Percentiles rank a stretch among this genome's conserved stretches.
phyloP scores from a whole-genome alignment of 2,113 vertebrate species.

The Cyprinodon tularosa region DNA sequence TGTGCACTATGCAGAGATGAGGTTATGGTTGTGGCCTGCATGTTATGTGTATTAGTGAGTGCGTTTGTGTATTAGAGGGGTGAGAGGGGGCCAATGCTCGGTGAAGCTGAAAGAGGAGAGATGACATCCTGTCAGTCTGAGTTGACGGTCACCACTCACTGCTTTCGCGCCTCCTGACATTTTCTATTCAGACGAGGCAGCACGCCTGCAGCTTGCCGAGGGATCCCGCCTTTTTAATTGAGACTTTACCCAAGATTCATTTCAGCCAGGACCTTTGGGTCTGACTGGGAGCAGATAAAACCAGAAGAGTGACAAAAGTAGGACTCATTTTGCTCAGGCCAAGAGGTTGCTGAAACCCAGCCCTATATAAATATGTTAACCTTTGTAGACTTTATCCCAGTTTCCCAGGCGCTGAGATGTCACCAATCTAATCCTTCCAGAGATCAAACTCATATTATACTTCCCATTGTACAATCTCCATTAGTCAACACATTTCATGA shows the following conservation, averaged over 20 bases:
- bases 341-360: conserved; percentile 43
- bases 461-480: conserved; percentile 35
- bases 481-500: conserved; percentile 30
- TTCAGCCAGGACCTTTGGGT: conserved; percentile 59
- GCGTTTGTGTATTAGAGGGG: conserved; percentile 41
- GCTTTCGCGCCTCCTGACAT: conserved; percentile 70
- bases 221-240: conserved; percentile 69
- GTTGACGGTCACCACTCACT: conserved; percentile 72
- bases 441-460: conserved; percentile 51
- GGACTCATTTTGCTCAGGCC: conserved; percentile 39
- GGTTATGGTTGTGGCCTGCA: conserved; percentile 23
- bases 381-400: conserved; percentile 49
- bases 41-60: conserved; percentile 18
- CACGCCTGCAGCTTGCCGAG: conserved; percentile 58
- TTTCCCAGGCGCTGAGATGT: conserved; percentile 38
- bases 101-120: conserved; percentile 74
- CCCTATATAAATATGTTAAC: conserved; percentile 45
- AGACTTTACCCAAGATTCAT: conserved; percentile 73
- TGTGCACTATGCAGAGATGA: conserved; percentile 54
- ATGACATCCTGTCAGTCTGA: conserved; percentile 76
- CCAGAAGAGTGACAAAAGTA: conserved; percentile 51
- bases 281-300: conserved; percentile 55
- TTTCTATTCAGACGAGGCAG: conserved; percentile 61
- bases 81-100: conserved; percentile 53
- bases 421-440: conserved; percentile 42